Conservation (phyloP, 2,113 vertebrate species). For the Nansenia antarctica region DNA sequence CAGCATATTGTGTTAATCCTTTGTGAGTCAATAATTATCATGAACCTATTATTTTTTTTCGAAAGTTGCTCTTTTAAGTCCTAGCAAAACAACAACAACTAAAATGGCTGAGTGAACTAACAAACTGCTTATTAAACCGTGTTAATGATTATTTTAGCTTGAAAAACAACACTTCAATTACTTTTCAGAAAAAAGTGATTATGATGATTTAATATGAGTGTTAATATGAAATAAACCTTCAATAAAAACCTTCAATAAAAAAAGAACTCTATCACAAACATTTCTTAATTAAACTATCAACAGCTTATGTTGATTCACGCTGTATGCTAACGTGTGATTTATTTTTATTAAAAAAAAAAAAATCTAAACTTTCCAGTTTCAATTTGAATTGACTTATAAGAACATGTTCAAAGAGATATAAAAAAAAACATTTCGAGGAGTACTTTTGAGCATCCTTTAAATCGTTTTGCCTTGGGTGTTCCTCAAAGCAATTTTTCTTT, state of each 20-base stretch:
- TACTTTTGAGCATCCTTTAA: neutral
- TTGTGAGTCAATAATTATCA: no score
- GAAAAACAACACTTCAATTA: conserved; percentile 12
- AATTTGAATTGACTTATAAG: conserved; percentile 13
- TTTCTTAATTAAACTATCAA: conserved; percentile 51
- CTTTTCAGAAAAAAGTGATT: conserved; percentile 6
- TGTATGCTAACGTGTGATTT: conserved; percentile 28
- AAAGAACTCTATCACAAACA: conserved; percentile 24
- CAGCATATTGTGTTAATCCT: no score
- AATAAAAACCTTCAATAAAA: conserved; percentile 43
- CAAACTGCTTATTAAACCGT: neutral
- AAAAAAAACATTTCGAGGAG: neutral
- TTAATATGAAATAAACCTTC: no score
- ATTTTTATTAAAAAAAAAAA: no score
- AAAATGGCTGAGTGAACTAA: neutral
- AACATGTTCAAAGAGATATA: neutral
- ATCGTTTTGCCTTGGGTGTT: conserved; percentile 4
- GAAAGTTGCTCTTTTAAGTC: no score
- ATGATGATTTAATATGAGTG: conserved; percentile 45
- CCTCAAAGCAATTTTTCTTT: conserved; percentile 21
- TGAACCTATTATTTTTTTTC: no score
- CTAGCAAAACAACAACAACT: no score
- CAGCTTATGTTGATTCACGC: conserved; percentile 31
- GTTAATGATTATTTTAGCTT: conserved; percentile 9
- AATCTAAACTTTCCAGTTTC: conserved; percentile 14